Percentiles rank a stretch among this genome's conserved stretches.
Evolutionary conservation across 2,888 invertebrate genomes (phyloP).

Genomic region (Zhuqinia jingwanae): DNA sequence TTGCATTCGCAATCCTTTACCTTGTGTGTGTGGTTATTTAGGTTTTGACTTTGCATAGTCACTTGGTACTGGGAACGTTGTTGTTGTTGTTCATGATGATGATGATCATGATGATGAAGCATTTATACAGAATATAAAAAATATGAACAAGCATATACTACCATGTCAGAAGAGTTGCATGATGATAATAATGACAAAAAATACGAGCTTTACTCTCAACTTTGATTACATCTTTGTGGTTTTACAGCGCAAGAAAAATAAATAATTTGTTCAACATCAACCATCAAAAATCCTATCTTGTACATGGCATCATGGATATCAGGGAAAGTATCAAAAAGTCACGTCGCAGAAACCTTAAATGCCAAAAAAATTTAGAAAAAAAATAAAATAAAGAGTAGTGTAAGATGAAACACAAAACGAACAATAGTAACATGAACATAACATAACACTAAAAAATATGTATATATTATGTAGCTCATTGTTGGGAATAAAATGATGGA

Average conservation of each 20-base stretch:
- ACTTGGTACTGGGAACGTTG: not conserved
- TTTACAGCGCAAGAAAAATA: conserved; percentile 30
- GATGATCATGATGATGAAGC: conserved; percentile 10
- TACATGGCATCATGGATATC: not conserved
- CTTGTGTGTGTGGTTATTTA: conserved; percentile 26
- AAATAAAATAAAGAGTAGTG: no score
- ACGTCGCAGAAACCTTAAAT: conserved; percentile 20
- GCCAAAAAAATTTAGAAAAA: not conserved
- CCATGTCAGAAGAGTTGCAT: not conserved
- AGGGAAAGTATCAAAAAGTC: not conserved
- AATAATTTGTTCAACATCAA: conserved; percentile 44
- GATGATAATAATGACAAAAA: conserved; percentile 35
- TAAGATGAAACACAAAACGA: no score
- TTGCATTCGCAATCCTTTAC: conserved; percentile 41
- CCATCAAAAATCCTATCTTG: conserved; percentile 30
- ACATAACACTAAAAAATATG: no score
- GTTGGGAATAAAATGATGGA: not conserved
- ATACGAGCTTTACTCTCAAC: conserved; percentile 39
- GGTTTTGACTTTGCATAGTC: conserved; percentile 45
- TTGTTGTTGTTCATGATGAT: no score
- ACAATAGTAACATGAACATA: no score
- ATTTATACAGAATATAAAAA: not conserved
- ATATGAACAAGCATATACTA: no score
- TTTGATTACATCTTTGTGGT: conserved; percentile 60
- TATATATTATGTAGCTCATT: not conserved